A percentile compares a stretch with the other conserved stretches of the same genome.
Conservation (phyloP, 2,888 invertebrate species). For the Parthenolecanium corni region DNA sequence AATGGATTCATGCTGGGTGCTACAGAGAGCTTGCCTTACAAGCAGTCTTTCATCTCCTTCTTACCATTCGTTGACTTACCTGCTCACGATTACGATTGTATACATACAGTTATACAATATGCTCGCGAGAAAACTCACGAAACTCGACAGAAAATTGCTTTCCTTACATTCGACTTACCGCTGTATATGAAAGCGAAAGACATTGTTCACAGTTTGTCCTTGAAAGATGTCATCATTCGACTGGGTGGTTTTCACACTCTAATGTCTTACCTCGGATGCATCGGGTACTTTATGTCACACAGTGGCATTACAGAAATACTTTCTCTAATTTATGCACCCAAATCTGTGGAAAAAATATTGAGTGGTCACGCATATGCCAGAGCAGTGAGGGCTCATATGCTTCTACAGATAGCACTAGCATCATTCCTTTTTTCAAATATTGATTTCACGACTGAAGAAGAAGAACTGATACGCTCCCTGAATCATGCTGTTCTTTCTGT, state of each 20-base stretch:
- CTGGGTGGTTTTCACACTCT: constrained; percentile 36
- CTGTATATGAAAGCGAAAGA: constrained; percentile 36
- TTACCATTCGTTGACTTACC: background rate
- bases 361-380: constrained; percentile 35
- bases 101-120: background rate
- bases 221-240: constrained; percentile 32
- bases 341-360: constrained; percentile 35
- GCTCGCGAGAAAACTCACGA: background rate
- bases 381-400: constrained; percentile 34
- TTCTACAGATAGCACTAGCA: constrained; percentile 29
- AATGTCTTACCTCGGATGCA: constrained; percentile 37
- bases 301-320: constrained; percentile 38
- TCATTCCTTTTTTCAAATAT: background rate
- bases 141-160: constrained; percentile 31
- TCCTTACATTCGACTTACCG: constrained; percentile 37
- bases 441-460: background rate
- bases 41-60: background rate
- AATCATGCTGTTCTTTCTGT: constrained; percentile 31
- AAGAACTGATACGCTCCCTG: background rate
- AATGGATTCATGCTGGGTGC: background rate
- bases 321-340: constrained; percentile 35
- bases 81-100: background rate
- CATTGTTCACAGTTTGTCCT: constrained; percentile 32
- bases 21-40: background rate
- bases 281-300: constrained; percentile 38